phyloP scores from a whole-genome alignment of 1,140 invertebrate genomes.

The Plutomurus gul region DNA sequence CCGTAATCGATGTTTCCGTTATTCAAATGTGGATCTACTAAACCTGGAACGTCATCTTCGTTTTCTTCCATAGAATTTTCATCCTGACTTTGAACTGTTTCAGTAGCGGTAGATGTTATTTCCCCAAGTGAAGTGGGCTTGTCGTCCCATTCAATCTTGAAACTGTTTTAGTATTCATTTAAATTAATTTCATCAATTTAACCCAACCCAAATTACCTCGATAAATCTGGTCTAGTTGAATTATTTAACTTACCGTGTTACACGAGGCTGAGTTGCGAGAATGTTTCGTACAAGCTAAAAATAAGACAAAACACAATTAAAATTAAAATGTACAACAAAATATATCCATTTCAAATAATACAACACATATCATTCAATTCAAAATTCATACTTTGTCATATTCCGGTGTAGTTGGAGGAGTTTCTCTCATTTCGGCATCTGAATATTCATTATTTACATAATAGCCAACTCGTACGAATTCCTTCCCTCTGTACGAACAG shows the following conservation, averaged over 20 bases:
- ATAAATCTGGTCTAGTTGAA: too few relatives aligned
- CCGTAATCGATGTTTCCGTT: slow-evolving; percentile 11
- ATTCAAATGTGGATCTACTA: slow-evolving; percentile 1
- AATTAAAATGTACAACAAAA: slow-evolving; percentile 40
- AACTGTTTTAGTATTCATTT: slow-evolving; percentile 56
- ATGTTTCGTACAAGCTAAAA: slow-evolving; percentile 83
- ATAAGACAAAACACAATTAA: slow-evolving; percentile 30
- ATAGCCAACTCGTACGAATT: slow-evolving; percentile 97
- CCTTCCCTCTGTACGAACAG: slow-evolving; percentile 88
- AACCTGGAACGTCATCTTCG: slow-evolving; percentile 4
- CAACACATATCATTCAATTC: background rate
- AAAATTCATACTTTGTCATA: slow-evolving; percentile 79
- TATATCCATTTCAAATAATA: too few relatives aligned
- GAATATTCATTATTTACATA: slow-evolving; percentile 98
- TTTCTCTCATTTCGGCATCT: slow-evolving; percentile 87
- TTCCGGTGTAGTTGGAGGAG: slow-evolving; percentile 86
- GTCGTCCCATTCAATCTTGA: slow-evolving; percentile 95
- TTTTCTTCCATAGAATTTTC: slow-evolving; percentile 33
- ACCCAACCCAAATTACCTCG: too few relatives aligned
- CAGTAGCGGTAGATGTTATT: background rate
- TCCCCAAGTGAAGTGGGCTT: background rate
- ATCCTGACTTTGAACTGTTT: background rate
- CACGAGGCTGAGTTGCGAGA: slow-evolving; percentile 87
- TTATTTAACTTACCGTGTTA: slow-evolving; percentile 68
- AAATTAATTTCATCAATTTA: too few relatives aligned